Evolutionary conservation across 1,140 invertebrate species (phyloP), one percentile per base, ranked within the genome.

Genomic region (Atopsyche davidsoni): DNA sequence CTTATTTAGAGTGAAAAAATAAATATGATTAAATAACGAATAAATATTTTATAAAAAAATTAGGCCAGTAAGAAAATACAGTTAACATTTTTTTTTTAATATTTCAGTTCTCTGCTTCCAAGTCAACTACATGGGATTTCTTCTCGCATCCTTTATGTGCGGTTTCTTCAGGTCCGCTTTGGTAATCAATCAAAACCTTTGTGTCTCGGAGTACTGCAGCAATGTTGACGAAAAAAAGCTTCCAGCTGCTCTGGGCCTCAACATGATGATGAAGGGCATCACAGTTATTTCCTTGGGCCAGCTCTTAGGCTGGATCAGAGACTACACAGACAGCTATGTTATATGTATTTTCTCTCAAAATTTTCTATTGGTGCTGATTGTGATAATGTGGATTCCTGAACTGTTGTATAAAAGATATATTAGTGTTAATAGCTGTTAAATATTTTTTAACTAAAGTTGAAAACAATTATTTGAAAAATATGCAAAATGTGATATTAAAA

Each of bases 201-300:
- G 79, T 0, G 76, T 86, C 28, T 79, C 84, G 0, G 82, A 86
- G 54, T 74, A 81, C 55, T 80, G 77, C 52, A 69, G 70, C 1
- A n/a, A n/a, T n/a, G 58, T 75, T 51, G 66, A 70, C 4, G 68
- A 72, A 47, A 51, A 60, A 22, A 78, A 76, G 47, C 67, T 86
- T 13, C 80, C 84, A 0, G 77, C 80, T 13, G 84, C 83, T 0
- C 70, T 85, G 21, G 84, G 85, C 11, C 67, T 86, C 1, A 83
- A 79, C 45, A 86, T 87, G 84, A 75, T 87, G 14, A 73, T 75
- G 1, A 87, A 86, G 66, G 83, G 83, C 16, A 60, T 86, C 1
- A 75, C 81, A 18, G 78, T 84, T 0, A 75, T 83, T 1, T 73
- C 71, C 0, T 60, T 84, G 11, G 83, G 84, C 13, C 82, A 82